Base-by-base conservation (phyloP, 1,140 invertebrate species). In the Brachionus sp. region DNA sequence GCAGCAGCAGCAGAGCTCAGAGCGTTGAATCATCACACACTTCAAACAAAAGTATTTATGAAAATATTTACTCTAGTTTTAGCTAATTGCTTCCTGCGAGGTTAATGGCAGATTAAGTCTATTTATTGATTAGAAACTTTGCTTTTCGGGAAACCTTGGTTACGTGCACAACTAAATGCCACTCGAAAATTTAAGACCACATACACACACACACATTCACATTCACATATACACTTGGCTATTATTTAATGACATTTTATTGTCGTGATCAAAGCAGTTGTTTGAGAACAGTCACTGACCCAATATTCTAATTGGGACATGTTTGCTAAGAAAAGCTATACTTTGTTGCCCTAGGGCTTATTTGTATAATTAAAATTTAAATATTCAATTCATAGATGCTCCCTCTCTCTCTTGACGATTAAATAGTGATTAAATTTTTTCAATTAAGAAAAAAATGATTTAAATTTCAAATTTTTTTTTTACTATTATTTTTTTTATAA, bases 21-120 rank as follows among this genome's bases (percentile, higher is more conserved):
- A 75, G 70, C 44, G 42, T 75, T 29, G 70, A 75, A 75, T 75
- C 70, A 75, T 75, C 70, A 37, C 35, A 70, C 35, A 39, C 33
- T 70, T 70, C 66, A 70, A 70, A 39, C 9, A 70, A 35, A 33
- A 66, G 33, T 53, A 53, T 53, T 53, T 53, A 53, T 16, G 16
- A 53, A 53, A 53, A 53, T 53, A 53, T 53, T 53, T 53, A 19
- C 50, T 19, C 50, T 19, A 53, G 16, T 53, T 53, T 53, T 53
- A 53, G 50, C 50, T 53, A 53, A 53, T 53, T 53, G 50, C 50
- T 53, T 53, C 50, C 50, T 53, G 50, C 16, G 4, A 53, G 50
- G 50, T 53, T 53, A 53, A 53, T 53, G 16, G 50, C 50, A 53
- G 50, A 53, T 53, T 53, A 53, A 53, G 16, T 53, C 50, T 29